Evolutionary conservation across 2,888 invertebrate species (phyloP), one percentile per base, ranked within the genome.

Genomic region (Epinotia bilunana): DNA sequence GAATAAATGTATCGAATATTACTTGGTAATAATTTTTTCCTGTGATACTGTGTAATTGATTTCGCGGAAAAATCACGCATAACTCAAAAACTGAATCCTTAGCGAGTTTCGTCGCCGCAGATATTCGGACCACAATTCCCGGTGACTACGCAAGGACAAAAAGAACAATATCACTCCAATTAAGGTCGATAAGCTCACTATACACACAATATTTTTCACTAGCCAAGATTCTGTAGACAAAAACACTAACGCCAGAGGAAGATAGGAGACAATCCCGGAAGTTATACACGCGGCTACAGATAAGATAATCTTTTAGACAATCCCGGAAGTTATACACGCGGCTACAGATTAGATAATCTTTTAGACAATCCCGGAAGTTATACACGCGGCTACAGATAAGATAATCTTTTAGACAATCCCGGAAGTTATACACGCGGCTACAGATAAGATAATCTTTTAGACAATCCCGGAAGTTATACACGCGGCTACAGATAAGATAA

Each of bases 181-280:
- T 1, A 73, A 7, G 11, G 28, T 65, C 72, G 61, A 18, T 28
- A 73, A 9, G 49, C 64, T 60, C 2, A 73, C 33, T 67, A 73
- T 60, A 6, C 49, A 46, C 39, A 73, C 60, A 33, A 49, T 53
- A 49, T 73, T 65, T 20, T 33, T 46, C 7, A 65, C 23, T 49
- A 60, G 1, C 13, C 6, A 12, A 33, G 58, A 16, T 3, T 33
- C 13, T 5, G 39, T 49, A 6, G n/a, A 65, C 9, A 65, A 60
- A 7, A 18, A n/a, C 28, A 67, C 46, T 49, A 64, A 49, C 18
- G 65, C 60, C 20, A 73, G 20, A 33, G 65, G 49, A 7, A 65
- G 20, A n/a, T 65, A 65, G 3, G 65, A 73, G 2, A 60, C 23
- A 12, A 67, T 58, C 13, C 65, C 65, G 33, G 72, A 65, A 0